A percentile compares a stretch with the other conserved stretches of the same genome.
phyloP scores from a whole-genome alignment of 2,888 invertebrate species.

The Acleris emargana region DNA sequence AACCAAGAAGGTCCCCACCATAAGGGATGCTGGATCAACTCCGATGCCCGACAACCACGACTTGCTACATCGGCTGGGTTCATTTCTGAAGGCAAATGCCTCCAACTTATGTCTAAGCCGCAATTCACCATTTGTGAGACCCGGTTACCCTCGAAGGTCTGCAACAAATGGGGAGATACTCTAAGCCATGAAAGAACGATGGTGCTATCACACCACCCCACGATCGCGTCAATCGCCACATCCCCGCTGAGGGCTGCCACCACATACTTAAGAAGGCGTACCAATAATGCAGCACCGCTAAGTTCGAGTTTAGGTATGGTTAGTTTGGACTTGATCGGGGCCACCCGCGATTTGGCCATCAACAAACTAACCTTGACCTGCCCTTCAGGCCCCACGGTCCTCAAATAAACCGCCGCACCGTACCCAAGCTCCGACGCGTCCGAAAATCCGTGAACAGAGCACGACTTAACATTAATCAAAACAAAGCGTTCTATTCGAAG shows the following conservation, averaged over 20 bases:
- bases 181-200: neutral
- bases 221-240: neutral
- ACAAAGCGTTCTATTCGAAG: neutral
- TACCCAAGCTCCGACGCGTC: constrained; percentile 14
- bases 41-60: constrained; percentile 3
- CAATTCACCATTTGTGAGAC: constrained; percentile 6
- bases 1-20: constrained; percentile 1
- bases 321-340: constrained; percentile 5
- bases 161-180: constrained; percentile 7
- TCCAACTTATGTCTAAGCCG: neutral
- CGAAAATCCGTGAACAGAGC: constrained; percentile 10
- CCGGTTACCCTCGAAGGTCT: constrained; percentile 8
- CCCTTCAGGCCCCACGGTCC: neutral
- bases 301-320: constrained; percentile 12
- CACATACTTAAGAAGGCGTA: neutral
- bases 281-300: constrained; percentile 5
- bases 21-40: neutral
- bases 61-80: constrained; percentile 9
- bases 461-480: neutral
- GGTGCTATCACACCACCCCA: neutral
- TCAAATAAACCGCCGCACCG: constrained; percentile 11
- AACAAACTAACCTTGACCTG: constrained; percentile 3
- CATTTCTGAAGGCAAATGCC: constrained; percentile 2
- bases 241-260: neutral
- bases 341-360: constrained; percentile 12